phyloP scores from a whole-genome alignment of 2,113 vertebrate species.

The Tragulus kanchil region DNA sequence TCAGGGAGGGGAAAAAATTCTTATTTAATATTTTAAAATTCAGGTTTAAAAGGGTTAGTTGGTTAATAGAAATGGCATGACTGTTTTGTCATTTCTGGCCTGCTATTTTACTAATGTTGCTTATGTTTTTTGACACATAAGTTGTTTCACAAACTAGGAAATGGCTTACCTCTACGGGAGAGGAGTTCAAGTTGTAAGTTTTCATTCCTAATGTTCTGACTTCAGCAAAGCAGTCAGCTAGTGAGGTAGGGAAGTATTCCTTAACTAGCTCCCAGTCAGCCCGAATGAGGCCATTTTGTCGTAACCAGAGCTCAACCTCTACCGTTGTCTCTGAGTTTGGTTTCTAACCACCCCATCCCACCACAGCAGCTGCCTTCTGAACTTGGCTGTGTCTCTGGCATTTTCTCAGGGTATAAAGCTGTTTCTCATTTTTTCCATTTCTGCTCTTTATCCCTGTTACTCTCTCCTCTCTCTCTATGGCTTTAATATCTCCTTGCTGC shows the following conservation, averaged over 20 bases:
- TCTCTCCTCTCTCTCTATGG: background rate
- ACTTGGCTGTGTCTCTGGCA: background rate
- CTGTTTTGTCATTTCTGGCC: background rate
- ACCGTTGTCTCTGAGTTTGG: background rate
- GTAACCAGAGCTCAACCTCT: background rate
- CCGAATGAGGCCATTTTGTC: background rate
- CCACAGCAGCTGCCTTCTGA: background rate
- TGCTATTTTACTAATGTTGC: background rate
- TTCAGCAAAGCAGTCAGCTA: background rate
- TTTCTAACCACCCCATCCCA: background rate
- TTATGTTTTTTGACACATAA: slow-evolving; percentile 11
- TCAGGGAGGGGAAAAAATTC: background rate
- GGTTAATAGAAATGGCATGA: background rate
- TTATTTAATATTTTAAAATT: slow-evolving; percentile 31
- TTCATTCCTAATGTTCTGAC: background rate
- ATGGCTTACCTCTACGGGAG: slow-evolving; percentile 99
- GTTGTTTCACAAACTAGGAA: too few relatives aligned
- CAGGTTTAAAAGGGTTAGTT: background rate
- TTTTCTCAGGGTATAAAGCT: background rate
- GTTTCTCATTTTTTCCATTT: background rate
- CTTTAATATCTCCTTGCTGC: background rate
- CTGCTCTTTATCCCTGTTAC: background rate
- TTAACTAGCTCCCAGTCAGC: background rate
- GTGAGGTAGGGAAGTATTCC: background rate
- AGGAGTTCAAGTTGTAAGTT: slow-evolving; percentile 97